These are phyloP conservation scores for Acanthosepion esculentum DNA, from an alignment of 2,888 invertebrate species.

Conservation along the genomic window DNA sequence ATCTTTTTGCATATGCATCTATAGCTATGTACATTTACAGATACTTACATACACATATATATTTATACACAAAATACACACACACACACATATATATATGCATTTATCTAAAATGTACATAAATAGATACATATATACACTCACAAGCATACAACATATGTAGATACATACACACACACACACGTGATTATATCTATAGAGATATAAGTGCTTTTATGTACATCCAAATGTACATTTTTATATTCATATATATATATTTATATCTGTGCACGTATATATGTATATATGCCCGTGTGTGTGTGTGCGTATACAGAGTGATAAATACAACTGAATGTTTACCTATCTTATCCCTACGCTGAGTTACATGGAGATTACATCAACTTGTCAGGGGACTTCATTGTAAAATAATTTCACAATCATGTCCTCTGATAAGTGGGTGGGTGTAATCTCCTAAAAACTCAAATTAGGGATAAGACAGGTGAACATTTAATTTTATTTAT, in stretches of 20 bases:
- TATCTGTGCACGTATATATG: background rate
- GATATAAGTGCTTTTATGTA: background rate
- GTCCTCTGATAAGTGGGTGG: no score
- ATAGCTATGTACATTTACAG: background rate
- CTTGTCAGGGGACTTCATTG: no score
- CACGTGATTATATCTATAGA: background rate
- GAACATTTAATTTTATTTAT: no score
- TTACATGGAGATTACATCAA: no score
- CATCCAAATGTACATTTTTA: background rate
- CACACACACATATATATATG: background rate
- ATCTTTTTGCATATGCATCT: background rate
- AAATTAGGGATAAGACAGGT: no score
- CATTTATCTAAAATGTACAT: background rate
- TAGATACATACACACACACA: background rate
- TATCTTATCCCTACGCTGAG: no score
- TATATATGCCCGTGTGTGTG: background rate
- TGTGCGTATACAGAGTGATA: background rate
- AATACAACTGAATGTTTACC: no score
- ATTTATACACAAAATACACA: background rate
- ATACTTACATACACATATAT: background rate
- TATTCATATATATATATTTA: background rate
- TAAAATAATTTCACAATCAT: no score
- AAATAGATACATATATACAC: conserved; percentile 25
- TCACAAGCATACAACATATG: background rate
- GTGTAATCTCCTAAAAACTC: no score